These are phyloP conservation scores for Ambastaia sidthimunki DNA, from an alignment of 2,797 vertebrate species.

Conservation along the genomic window DNA sequence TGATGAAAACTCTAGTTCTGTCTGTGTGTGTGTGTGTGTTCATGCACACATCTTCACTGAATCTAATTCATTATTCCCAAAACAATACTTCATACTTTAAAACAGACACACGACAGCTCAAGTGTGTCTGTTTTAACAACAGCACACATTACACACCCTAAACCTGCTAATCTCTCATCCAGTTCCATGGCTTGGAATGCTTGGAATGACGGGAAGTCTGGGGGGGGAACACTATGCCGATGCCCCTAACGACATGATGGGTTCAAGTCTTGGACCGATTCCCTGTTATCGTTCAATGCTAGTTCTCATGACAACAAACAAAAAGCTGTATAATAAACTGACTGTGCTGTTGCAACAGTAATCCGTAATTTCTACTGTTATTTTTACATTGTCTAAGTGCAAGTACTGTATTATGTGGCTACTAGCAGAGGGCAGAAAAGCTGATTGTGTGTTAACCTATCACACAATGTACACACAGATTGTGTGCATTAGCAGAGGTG, in stretches of 20 bases:
- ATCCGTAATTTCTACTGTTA: background rate
- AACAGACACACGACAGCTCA: no score
- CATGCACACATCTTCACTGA: no score
- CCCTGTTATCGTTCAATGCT: background rate
- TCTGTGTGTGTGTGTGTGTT: no score
- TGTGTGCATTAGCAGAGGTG: constrained; percentile 30
- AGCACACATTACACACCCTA: no score
- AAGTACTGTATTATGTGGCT: background rate
- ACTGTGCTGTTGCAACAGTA: background rate
- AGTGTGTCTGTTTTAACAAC: no score
- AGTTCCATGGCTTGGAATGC: no score
- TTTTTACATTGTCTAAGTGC: background rate
- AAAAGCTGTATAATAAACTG: background rate
- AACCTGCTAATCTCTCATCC: no score
- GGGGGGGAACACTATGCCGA: constrained; percentile 41
- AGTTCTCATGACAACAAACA: constrained; percentile 19
- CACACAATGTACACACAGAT: constrained; percentile 23
- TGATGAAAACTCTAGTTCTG: no score
- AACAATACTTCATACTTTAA: no score
- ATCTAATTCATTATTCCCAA: no score
- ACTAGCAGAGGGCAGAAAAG: background rate
- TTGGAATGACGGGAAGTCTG: constrained; percentile 52
- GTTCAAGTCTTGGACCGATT: constrained; percentile 2
- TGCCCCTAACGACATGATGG: constrained; percentile 55
- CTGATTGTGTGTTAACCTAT: constrained; percentile 19